phyloP scores from a whole-genome alignment of 2,797 vertebrate species.

The Chelidonichthys spinosus region DNA sequence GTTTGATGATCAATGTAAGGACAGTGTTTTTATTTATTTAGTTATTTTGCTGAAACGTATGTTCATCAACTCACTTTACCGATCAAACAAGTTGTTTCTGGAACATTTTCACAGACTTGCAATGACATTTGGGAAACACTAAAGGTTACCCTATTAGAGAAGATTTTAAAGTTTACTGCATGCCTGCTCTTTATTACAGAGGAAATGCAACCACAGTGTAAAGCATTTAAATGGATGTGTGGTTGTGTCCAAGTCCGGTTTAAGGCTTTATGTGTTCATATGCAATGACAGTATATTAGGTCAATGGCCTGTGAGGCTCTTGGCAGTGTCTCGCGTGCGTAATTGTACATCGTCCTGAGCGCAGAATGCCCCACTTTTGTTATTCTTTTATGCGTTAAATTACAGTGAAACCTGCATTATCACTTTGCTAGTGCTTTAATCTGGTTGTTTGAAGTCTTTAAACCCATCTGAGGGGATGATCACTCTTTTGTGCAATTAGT shows the following conservation, averaged over 20 bases:
- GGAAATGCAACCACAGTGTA: slow-evolving; percentile 31
- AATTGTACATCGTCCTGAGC: slow-evolving; percentile 76
- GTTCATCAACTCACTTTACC: slow-evolving; percentile 7
- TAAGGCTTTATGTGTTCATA: slow-evolving; percentile 43
- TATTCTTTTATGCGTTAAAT: slow-evolving; percentile 78
- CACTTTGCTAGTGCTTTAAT: slow-evolving; percentile 83
- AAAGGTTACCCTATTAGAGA: slow-evolving; percentile 21
- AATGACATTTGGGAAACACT: slow-evolving; percentile 40
- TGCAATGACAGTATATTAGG: slow-evolving; percentile 55
- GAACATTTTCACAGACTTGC: slow-evolving; percentile 34
- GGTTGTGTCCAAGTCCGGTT: slow-evolving; percentile 27
- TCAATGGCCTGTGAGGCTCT: slow-evolving; percentile 57
- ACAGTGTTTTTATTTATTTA: neutral
- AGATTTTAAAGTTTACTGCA: slow-evolving; percentile 51
- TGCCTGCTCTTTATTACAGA: slow-evolving; percentile 39
- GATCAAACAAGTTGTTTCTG: slow-evolving; percentile 41
- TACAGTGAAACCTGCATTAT: slow-evolving; percentile 83
- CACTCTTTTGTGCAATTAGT: slow-evolving; percentile 85
- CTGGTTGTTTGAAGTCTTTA: slow-evolving; percentile 83
- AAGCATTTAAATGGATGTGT: slow-evolving; percentile 55
- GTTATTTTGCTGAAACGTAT: neutral
- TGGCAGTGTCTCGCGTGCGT: slow-evolving; percentile 53
- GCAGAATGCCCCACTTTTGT: slow-evolving; percentile 77
- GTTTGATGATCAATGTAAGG: too few relatives aligned
- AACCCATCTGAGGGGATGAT: slow-evolving; percentile 83